Evolutionary conservation across 2,888 invertebrate genomes (phyloP), one percentile per base, ranked within the genome.

Genomic region (Phalera bucephala): DNA sequence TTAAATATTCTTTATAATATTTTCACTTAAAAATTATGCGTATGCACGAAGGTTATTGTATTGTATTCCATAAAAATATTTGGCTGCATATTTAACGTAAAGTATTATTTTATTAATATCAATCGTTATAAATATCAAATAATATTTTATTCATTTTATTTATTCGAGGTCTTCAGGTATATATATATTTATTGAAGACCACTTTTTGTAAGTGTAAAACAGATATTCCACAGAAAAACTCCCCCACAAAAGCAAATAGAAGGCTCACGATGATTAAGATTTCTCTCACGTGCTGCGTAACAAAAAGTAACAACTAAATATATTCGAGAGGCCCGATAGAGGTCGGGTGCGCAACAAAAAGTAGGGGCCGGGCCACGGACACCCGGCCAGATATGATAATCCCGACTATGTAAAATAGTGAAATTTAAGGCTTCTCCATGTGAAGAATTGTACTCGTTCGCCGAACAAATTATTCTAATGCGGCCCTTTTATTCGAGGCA

Each of bases 271-370:
- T 73, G 80, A 83, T 89, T 81, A 79, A 80, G 78, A 89, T 75
- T 82, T 78, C 71, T 59, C 78, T 87, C 88, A 89, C 88, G 88
- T 86, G 75, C 79, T 52, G 61, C 71, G 52, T 68, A 83, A 87
- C 88, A 88, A 88, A 89, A 88, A 89, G 85, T 88, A 76, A 85
- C 87, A 88, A 86, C 87, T 89, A 89, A 87, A 89, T 89, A 87
- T 88, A 84, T 85, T 71, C 78, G 83, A 80, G 83, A 80, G 77
- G 74, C 57, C 80, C 80, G 82, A 84, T 85, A 81, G 83, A 84
- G 85, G 84, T 73, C 73, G 86, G 85, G 82, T 80, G 71, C 76
- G 80, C 75, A 83, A 73, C 86, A 88, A 88, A 89, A 89, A 89
- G 77, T 78, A 71, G 77, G 85, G 79, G 61, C 68, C 62, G 63